These are phyloP conservation scores for Ptychoptera albimana DNA, from an alignment of 2,888 invertebrate genomes.

Conservation along the genomic window DNA sequence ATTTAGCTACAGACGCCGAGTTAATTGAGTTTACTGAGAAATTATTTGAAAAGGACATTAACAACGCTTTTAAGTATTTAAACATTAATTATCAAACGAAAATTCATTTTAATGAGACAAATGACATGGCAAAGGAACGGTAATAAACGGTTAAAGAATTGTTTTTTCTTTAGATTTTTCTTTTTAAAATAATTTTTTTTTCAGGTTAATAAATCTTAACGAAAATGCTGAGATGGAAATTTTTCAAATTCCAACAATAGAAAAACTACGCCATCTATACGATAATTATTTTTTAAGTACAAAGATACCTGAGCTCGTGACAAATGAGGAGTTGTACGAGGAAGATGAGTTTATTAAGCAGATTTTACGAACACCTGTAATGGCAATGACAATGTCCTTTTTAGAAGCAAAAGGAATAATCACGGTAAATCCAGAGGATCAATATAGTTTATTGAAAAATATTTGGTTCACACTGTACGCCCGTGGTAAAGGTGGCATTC, in stretches of 20 bases:
- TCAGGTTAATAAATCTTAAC: constrained; percentile 28
- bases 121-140: constrained; percentile 61
- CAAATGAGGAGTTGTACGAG: constrained; percentile 55
- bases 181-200: not conserved
- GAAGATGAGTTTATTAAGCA: constrained; percentile 66
- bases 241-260: constrained; percentile 44
- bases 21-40: constrained; percentile 53
- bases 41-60: constrained; percentile 51
- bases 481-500: constrained; percentile 57
- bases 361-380: constrained; percentile 58
- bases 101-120: constrained; percentile 48
- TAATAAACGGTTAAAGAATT: constrained; percentile 30
- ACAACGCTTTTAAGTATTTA: constrained; percentile 55
- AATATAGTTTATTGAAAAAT: constrained; percentile 53
- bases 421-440: constrained; percentile 47
- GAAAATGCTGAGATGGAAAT: constrained; percentile 30
- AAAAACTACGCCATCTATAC: constrained; percentile 53
- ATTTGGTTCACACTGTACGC: constrained; percentile 75
- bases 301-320: constrained; percentile 57
- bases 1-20: constrained; percentile 40
- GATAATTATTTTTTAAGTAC: constrained; percentile 76
- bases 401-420: constrained; percentile 45
- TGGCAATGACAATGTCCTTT: constrained; percentile 41
- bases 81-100: constrained; percentile 57
- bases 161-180: not conserved